A percentile compares a stretch with the other conserved stretches of the same genome.
Evolutionary conservation across 2,113 vertebrate genomes (phyloP).

Genomic region (Mystacornis crossleyi): DNA sequence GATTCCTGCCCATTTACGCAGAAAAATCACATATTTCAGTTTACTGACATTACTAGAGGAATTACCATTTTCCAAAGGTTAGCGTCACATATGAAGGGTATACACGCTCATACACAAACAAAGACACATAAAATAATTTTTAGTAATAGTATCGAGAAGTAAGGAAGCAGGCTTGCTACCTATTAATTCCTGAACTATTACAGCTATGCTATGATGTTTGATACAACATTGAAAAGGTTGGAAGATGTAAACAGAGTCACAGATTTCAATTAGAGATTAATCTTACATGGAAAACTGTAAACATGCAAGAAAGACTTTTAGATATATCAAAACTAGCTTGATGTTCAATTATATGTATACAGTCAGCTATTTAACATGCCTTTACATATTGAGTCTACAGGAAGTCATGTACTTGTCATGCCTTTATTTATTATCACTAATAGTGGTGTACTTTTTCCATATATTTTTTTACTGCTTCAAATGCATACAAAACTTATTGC

Average conservation of each 20-base stretch:
- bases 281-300: not conserved
- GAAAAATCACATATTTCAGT: not conserved
- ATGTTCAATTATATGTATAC: not conserved
- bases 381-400: not conserved
- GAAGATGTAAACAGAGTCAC: not conserved
- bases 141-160: not conserved
- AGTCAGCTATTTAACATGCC: not conserved
- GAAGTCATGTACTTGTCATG: not conserved
- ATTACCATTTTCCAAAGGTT: not conserved
- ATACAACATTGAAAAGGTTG: not conserved
- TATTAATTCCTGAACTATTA: not conserved
- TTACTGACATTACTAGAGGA: not conserved
- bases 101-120: not conserved
- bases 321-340: not conserved
- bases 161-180: not conserved
- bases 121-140: not conserved
- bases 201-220: rapidly evolving
- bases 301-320: not conserved
- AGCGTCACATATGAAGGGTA: not conserved
- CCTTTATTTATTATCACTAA: not conserved
- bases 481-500: too few species aligned
- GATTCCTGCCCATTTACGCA: not conserved
- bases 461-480: not conserved
- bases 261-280: not conserved
- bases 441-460: not conserved